A percentile compares a stretch with the other conserved stretches of the same genome.
Evolutionary conservation across 2,797 vertebrate species (phyloP).

Genomic region (Hydrocynus forskahlii): DNA sequence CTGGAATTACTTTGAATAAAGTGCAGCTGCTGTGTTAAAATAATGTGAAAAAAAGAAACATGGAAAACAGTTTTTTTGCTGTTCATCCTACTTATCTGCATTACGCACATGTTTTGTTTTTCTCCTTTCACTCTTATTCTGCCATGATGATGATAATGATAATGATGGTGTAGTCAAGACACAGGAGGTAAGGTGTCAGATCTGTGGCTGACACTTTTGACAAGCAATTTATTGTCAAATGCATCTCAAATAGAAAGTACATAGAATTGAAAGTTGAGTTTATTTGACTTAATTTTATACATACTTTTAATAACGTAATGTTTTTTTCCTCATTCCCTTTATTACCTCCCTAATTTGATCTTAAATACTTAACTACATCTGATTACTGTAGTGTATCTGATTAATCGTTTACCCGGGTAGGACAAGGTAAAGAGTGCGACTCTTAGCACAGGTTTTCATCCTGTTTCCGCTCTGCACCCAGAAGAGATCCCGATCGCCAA

Average conservation of each 20-base stretch:
- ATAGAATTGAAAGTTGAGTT: neutral
- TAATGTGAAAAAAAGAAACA: too few relatives aligned
- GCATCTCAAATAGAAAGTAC: neutral
- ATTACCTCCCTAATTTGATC: neutral
- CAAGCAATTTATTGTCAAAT: neutral
- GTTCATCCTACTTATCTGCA: neutral
- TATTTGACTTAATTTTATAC: neutral
- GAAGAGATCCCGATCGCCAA: conserved; percentile 84
- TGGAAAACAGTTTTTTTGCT: too few relatives aligned
- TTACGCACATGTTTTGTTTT: neutral
- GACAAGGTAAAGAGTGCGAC: neutral
- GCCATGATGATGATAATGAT: conserved; percentile 5
- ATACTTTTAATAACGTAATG: neutral
- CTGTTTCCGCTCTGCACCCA: conserved; percentile 53
- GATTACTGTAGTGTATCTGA: neutral
- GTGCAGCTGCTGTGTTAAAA: too few relatives aligned
- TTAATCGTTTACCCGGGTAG: neutral
- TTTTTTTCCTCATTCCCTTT: neutral
- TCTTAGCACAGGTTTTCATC: neutral
- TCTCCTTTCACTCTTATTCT: conserved; percentile 21
- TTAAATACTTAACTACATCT: neutral
- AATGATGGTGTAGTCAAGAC: conserved; percentile 37
- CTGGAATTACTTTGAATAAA: too few relatives aligned
- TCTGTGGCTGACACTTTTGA: neutral
- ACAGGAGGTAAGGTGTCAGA: conserved; percentile 37